A percentile compares a stretch with the other conserved stretches of the same genome.
phyloP scores from a whole-genome alignment of 2,797 vertebrate genomes.

The Cottoperca gobio region DNA sequence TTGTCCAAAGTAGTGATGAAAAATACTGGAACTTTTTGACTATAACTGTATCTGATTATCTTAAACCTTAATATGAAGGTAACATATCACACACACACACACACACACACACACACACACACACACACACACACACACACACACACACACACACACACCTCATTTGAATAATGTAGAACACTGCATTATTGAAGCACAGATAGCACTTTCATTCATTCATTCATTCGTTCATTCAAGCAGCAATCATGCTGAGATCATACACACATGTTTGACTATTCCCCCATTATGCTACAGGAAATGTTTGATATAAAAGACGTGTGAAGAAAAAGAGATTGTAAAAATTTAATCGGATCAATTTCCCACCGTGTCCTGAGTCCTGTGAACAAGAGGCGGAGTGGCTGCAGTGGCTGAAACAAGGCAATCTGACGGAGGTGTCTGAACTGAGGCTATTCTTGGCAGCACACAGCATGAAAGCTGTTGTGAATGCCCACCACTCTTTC shows the following conservation, averaged over 20 bases:
- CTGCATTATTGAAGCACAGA: not conserved
- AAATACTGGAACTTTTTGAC: not conserved
- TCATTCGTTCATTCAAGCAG: not conserved
- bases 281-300: not conserved
- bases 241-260: not conserved
- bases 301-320: not conserved
- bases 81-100: not conserved
- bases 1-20: not conserved
- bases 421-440: conserved; percentile 64
- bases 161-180: conserved; percentile 22
- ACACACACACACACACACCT: not conserved
- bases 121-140: not conserved
- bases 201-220: not conserved
- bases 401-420: conserved; percentile 43
- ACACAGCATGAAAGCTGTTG: conserved; percentile 38
- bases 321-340: conserved; percentile 5
- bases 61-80: not conserved
- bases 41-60: not conserved
- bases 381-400: conserved; percentile 35
- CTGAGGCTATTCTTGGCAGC: conserved; percentile 58
- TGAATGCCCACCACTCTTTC: conserved; percentile 39
- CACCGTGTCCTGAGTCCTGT: conserved; percentile 7
- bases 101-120: not conserved
- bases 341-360: conserved; percentile 18
- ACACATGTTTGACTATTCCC: not conserved